phyloP scores from a whole-genome alignment of 2,888 invertebrate species.

The Meliscaeva auricollis region DNA sequence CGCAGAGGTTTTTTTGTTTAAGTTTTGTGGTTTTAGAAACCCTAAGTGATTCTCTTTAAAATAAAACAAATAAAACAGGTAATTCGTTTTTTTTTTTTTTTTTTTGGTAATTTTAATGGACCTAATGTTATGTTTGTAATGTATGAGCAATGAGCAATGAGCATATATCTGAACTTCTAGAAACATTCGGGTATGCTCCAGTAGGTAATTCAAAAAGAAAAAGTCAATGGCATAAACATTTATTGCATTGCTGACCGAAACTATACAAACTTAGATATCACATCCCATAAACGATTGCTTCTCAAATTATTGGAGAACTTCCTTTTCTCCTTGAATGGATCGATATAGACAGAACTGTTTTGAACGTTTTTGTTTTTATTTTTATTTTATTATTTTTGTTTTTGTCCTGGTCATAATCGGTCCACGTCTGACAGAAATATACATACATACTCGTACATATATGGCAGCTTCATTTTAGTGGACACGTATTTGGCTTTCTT shows the following conservation, averaged over 20 bases:
- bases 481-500: conserved; percentile 31
- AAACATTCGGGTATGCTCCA: too few species aligned
- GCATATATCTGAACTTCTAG: too few species aligned
- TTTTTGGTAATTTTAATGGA: too few species aligned
- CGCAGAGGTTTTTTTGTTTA: too few species aligned
- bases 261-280: conserved; percentile 39
- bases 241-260: conserved; percentile 43
- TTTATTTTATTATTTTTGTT: not conserved
- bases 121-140: too few species aligned
- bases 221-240: conserved; percentile 51
- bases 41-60: too few species aligned
- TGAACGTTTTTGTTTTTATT: not conserved
- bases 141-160: too few species aligned
- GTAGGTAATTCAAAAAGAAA: not conserved
- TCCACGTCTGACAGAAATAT: conserved; percentile 17
- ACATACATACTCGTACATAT: not conserved
- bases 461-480: conserved; percentile 45
- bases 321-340: conserved; percentile 23
- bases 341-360: conserved; percentile 39
- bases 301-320: conserved; percentile 38
- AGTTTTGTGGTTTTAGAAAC: too few species aligned
- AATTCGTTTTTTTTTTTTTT: too few species aligned
- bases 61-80: too few species aligned
- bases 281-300: conserved; percentile 46
- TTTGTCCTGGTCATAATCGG: conserved; percentile 11